Conservation (phyloP, 2,797 vertebrate species). For the Chrosomus eos region DNA sequence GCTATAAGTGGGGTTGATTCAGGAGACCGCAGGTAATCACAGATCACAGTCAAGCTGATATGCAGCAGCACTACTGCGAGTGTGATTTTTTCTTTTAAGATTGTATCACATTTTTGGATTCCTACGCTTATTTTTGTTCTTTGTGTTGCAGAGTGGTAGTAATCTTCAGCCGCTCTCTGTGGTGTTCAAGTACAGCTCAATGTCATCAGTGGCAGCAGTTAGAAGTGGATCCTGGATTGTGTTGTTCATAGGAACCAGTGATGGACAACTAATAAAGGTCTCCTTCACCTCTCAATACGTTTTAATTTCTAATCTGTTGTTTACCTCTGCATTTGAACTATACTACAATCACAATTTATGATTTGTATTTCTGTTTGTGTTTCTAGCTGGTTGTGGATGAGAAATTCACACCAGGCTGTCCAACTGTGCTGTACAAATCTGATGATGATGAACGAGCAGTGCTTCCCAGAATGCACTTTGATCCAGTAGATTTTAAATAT, state of each 20-base stretch:
- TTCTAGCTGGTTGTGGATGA: conserved; percentile 73
- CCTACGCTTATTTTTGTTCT: no score
- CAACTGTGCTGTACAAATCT: conserved; percentile 68
- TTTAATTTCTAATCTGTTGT: not conserved
- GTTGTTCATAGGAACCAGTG: conserved; percentile 74
- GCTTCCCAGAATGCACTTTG: not conserved
- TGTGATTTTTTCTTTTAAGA: no score
- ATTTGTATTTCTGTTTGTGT: conserved; percentile 19
- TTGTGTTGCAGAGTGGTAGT: not conserved
- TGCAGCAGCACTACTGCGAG: no score
- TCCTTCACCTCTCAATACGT: conserved; percentile 11
- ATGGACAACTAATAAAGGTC: conserved; percentile 80
- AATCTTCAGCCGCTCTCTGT: conserved; percentile 29
- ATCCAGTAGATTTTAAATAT: no score
- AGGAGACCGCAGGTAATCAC: no score
- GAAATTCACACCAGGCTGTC: conserved; percentile 60
- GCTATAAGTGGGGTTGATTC: no score
- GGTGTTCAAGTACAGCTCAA: conserved; percentile 65
- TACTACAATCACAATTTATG: not conserved
- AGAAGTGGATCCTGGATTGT: conserved; percentile 67
- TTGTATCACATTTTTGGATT: no score
- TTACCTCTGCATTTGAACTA: not conserved
- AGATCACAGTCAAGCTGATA: no score
- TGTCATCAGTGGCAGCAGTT: conserved; percentile 73
- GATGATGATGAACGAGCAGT: conserved; percentile 54